phyloP scores from a whole-genome alignment of 2,797 vertebrate genomes.

The Chiropotes sagulatus region DNA sequence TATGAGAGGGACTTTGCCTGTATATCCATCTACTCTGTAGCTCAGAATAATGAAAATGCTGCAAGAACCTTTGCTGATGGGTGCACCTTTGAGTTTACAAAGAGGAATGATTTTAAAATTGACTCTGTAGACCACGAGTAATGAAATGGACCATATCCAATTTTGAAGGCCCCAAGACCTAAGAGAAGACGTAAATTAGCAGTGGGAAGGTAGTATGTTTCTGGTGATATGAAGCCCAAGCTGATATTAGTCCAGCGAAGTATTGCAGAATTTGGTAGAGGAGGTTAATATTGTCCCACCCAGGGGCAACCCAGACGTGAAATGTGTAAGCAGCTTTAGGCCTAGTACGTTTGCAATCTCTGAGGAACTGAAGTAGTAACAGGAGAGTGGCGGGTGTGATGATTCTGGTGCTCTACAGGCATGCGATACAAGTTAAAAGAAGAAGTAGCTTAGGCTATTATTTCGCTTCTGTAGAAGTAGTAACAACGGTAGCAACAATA shows the following conservation, averaged over 20 bases:
- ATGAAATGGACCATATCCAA: conserved; percentile 71
- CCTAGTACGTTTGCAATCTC: neutral
- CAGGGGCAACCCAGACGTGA: neutral
- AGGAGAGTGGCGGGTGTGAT: neutral
- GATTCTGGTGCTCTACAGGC: neutral
- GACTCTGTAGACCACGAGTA: conserved; percentile 39
- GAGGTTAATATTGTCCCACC: neutral
- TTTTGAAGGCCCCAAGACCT: neutral
- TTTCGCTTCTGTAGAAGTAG: neutral
- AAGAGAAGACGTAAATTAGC: conserved; percentile 60
- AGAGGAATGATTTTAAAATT: conserved; percentile 76
- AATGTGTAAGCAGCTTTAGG: neutral
- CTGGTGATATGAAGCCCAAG: neutral
- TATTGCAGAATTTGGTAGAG: neutral
- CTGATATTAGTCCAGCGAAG: neutral
- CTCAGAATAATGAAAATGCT: conserved; percentile 42
- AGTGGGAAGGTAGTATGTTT: neutral
- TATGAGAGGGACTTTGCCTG: conserved; percentile 13
- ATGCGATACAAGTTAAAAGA: neutral
- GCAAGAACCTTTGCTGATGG: neutral
- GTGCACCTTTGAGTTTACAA: conserved; percentile 61
- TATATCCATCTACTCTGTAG: conserved; percentile 51
- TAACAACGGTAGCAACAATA: neutral
- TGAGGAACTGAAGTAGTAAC: neutral
- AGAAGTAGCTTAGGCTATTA: neutral